phyloP scores from a whole-genome alignment of 2,113 vertebrate genomes.

The Naja naja region DNA sequence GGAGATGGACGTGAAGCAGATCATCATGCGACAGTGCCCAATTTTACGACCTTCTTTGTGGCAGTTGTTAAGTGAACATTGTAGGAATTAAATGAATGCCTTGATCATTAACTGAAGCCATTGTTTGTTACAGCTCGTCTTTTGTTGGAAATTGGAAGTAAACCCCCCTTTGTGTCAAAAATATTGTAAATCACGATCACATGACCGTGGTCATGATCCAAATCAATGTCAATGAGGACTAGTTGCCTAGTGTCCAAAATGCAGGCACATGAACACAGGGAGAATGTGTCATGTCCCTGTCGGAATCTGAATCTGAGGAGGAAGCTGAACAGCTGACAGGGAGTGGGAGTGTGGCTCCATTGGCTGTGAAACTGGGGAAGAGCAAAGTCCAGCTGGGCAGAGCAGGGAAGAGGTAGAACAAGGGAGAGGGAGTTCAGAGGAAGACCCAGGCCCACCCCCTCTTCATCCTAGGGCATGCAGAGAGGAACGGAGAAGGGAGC shows the following conservation, averaged over 20 bases:
- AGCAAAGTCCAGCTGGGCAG: no score
- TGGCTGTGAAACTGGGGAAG: no score
- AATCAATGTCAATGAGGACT: not conserved
- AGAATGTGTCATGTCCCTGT: no score
- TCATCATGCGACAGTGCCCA: not conserved
- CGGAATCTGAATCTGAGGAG: no score
- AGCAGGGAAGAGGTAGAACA: no score
- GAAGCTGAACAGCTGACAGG: no score
- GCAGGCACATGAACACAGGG: not conserved
- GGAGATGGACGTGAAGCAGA: not conserved
- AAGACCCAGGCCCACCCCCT: no score
- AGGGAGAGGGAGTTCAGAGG: no score
- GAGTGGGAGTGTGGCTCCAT: no score
- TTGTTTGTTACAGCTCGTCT: not conserved
- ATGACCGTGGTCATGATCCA: not conserved
- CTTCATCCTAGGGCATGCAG: no score
- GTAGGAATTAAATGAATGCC: not conserved
- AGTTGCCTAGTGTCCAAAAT: not conserved
- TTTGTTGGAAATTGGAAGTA: not conserved
- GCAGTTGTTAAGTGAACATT: not conserved
- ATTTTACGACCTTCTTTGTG: not conserved
- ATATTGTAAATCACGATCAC: not conserved
- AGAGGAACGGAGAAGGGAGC: no score
- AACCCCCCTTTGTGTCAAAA: not conserved
- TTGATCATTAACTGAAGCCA: not conserved